Conservation (phyloP, 2,888 invertebrate species). For the Sminthurinus aureus region DNA sequence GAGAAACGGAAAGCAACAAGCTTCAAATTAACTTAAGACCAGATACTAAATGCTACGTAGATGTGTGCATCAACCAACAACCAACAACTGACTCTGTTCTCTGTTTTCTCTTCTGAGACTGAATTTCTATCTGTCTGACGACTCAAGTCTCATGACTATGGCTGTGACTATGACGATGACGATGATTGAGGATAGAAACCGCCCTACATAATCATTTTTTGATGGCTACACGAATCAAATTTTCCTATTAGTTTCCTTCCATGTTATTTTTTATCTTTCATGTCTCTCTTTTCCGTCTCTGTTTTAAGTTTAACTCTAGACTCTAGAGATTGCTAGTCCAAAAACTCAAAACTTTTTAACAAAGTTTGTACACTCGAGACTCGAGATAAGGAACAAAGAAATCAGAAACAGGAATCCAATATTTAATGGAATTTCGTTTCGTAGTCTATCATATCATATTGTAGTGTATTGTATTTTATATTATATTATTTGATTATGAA, state of each 20-base stretch:
- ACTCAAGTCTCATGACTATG: background rate
- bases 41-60: background rate
- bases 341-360: no score
- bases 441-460: no score
- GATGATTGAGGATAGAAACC: background rate
- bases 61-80: background rate
- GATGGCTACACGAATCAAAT: constrained; percentile 22
- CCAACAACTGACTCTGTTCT: background rate
- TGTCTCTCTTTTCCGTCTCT: background rate
- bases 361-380: no score
- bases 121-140: background rate
- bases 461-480: no score
- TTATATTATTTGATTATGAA: no score
- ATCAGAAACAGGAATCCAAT: no score
- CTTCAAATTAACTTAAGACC: constrained; percentile 9
- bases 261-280: background rate
- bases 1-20: constrained; percentile 1
- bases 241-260: constrained; percentile 3
- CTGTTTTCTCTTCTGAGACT: no score
- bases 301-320: no score
- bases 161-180: background rate
- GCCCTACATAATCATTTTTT: constrained; percentile 11
- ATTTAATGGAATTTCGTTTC: no score
- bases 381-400: no score
- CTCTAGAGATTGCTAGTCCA: no score